Percentiles rank a stretch among this genome's conserved stretches.
Evolutionary conservation across 1,140 invertebrate species (phyloP).

Genomic region (Ips nitidus): DNA sequence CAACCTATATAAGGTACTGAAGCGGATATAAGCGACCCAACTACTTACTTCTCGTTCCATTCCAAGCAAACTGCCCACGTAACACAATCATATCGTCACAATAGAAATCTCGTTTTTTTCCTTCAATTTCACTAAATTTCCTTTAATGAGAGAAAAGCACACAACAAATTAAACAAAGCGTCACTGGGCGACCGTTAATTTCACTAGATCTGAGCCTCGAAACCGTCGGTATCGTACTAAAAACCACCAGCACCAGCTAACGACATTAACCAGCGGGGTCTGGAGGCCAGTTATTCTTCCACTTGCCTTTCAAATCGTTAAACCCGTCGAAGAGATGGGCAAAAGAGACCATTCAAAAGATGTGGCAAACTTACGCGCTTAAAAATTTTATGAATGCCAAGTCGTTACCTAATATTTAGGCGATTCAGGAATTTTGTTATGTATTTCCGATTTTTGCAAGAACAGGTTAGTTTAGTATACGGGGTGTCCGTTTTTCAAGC

Average conservation of each 20-base stretch:
- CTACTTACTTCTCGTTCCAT: too few species aligned
- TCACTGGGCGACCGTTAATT: constrained; percentile 4
- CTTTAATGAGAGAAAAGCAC: not conserved
- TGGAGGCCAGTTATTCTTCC: constrained; percentile 1
- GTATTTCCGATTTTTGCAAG: not conserved
- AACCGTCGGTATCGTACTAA: constrained; percentile 6
- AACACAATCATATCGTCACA: too few species aligned
- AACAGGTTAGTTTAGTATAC: too few species aligned
- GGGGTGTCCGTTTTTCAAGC: too few species aligned
- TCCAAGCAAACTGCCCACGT: too few species aligned
- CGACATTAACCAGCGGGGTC: not conserved
- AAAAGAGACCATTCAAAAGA: constrained; percentile 7
- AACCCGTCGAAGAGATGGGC: not conserved
- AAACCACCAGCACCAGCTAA: not conserved
- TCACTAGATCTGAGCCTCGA: not conserved
- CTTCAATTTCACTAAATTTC: not conserved
- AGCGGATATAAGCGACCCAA: too few species aligned
- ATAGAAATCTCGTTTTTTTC: too few species aligned
- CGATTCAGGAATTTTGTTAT: not conserved
- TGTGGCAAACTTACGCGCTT: not conserved
- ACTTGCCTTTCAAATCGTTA: constrained; percentile 8
- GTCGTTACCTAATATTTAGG: constrained; percentile 6
- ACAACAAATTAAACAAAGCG: not conserved
- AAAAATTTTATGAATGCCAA: constrained; percentile 2
- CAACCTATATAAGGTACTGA: too few species aligned